phyloP scores from a whole-genome alignment of 2,113 vertebrate genomes.

The Rhea pennata region DNA sequence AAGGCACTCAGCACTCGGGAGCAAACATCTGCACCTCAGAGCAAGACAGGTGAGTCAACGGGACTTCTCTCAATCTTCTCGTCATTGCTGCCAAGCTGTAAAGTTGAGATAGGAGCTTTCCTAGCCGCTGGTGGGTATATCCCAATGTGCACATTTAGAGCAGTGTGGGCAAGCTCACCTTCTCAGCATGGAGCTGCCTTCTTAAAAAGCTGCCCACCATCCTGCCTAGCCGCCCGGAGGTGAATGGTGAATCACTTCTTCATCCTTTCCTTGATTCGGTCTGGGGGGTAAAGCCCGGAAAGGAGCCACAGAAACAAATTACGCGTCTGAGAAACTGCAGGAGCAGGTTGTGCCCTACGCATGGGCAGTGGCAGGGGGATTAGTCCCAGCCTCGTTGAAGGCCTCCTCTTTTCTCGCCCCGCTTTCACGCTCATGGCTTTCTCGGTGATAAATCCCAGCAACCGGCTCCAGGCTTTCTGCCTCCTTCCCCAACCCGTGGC shows the following conservation, averaged over 20 bases:
- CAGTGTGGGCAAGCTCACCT: background rate
- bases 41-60: background rate
- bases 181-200: background rate
- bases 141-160: rapidly evolving
- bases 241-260: background rate
- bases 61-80: background rate
- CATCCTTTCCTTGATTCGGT: background rate
- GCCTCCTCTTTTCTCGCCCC: background rate
- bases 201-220: background rate
- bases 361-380: background rate
- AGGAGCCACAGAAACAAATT: too few species aligned
- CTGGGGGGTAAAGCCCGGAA: background rate
- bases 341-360: background rate
- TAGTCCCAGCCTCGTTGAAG: background rate
- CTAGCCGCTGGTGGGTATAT: background rate
- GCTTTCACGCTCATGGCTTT: background rate
- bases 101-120: background rate
- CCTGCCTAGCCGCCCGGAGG: background rate
- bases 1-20: background rate
- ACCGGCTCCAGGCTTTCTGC: background rate
- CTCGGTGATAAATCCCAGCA: background rate
- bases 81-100: background rate
- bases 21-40: too few species aligned
- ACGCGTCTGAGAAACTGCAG: rapidly evolving
- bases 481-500: background rate